Evolutionary conservation across 1,140 invertebrate species (phyloP), one percentile per base, ranked within the genome.

Genomic region (Nomia melanderi): DNA sequence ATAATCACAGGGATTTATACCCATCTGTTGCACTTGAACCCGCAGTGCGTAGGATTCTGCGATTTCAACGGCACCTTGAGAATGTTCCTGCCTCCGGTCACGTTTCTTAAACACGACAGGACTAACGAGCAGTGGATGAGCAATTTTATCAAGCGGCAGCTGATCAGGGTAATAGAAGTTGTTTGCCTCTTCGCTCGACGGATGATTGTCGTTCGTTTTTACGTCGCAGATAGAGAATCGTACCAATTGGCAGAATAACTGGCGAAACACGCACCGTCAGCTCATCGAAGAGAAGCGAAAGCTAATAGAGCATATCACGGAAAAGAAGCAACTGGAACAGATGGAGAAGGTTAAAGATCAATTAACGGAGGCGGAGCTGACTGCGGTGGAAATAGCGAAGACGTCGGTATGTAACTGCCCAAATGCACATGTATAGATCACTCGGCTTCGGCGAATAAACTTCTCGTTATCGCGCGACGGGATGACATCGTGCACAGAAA

Each of bases 11-110:
- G 89, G 11, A 84, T 91, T 54, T 87, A 89, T 33, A 86, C 81
- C 0, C 90, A 91, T 60, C 73, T 87, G 11, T 65, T 90, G 25
- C 33, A 76, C 29, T 33, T 87, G 56, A 63, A 87, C 65, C 82
- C 89, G 60, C 85, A 90, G 75, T 91, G 84, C 54, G 56, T 91
- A 60, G 87, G 84, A 79, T 84, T 90, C 81, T 88, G 88, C 71
- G 94, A 95, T 84, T 93, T 92, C 44, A 95, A 94, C 79, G 94
- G 94, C 14, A 93, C 93, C 50, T 93, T 95, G 27, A 92, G 94
- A 74, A 92, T 94, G 87, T 94, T 94, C 59, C 90, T 92, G 59
- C 83, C 93, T 64, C 94, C 94, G 81, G 85, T 60, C 88, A 89
- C 85, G 93, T 94, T 90, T 78, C 78, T 77, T 50, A 81, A 62